Evolutionary conservation across 2,797 vertebrate genomes (phyloP), one percentile per base, ranked within the genome.

Genomic region (Xenopus petersii): DNA sequence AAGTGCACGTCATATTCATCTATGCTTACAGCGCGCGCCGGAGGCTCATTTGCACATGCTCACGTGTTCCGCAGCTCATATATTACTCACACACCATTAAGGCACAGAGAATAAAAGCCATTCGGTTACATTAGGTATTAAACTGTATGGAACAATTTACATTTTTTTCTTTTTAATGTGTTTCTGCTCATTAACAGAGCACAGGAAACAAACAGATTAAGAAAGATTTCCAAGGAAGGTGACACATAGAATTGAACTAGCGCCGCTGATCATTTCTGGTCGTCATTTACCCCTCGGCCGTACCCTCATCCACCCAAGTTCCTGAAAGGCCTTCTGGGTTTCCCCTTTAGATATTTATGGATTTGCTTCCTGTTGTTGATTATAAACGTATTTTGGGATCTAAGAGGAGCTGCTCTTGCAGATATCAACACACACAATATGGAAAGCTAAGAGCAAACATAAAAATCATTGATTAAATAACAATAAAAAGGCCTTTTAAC

Each of bases 241-340:
- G 49, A 51, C 12, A 67, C n/a, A 67, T 2, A 33, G 13, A 21
- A 3, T 0, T 49, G 9, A 36, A 15, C 17, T 17, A 48, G 11
- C 26, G 16, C 48, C 26, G 12, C 21, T n/a, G 12, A 24, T 10
- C 2, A 12, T 48, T 60, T 70, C 56, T 55, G 13, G 68, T 13
- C 15, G 11, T 15, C 56, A 16, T 48, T 36, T 11, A 42, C 8
- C 26, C 15, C 68, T 49, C 60, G 2, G 49, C 54, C 36, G 67
- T 12, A 48, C 21, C 10, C 17, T 48, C 42, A 42, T 46, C 42
- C 71, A 16, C 65, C 55, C 55, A 30, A 26, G 12, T 74, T 49
- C 67, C 62, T 48, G 67, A 74, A 49, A 70, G 47, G 12, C 59
- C 42, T 66, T 49, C 56, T 16, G 12, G 54, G 54, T 56, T n/a